phyloP scores from a whole-genome alignment of 1,140 invertebrate species.

The Bombyx mori region ASM3026992v2 NC_085126.1:6192501-6193000 shows the following conservation, averaged over 20 bases:
- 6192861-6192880: conserved; percentile 3
- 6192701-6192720: too few species aligned
- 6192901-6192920: conserved; percentile 50
- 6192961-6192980: conserved; percentile 26
- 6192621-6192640: conserved; percentile 3
- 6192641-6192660: background rate
- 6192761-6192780: too few species aligned
- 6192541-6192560: conserved; percentile 41
- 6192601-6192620: conserved; percentile 64
- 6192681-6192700: too few species aligned
- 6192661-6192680: background rate
- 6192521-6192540: conserved; percentile 29
- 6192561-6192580: conserved; percentile 45
- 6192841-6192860: too few species aligned
- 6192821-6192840: too few species aligned
- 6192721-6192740: too few species aligned
- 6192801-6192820: too few species aligned
- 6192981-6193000: conserved; percentile 25
- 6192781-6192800: too few species aligned
- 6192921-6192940: conserved; percentile 56
- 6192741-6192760: too few species aligned
- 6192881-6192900: conserved; percentile 31
- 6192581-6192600: conserved; percentile 60
- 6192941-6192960: conserved; percentile 51
- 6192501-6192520: conserved; percentile 1